Base-by-base conservation (phyloP, 2,113 vertebrate species). In the Montifringilla adamsi region DNA sequence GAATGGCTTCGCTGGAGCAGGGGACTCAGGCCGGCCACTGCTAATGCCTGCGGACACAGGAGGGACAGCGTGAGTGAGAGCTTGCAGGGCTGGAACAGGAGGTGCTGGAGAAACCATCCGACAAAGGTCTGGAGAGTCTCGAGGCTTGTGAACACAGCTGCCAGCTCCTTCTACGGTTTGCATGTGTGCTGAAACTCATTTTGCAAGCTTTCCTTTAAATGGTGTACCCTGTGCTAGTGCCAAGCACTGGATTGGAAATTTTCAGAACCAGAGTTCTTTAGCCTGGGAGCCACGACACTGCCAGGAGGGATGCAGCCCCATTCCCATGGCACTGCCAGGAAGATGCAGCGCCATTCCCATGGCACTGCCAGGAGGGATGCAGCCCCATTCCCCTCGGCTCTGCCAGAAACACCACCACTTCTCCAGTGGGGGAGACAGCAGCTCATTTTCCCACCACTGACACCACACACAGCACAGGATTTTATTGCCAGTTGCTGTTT, bases 1-100 rank as follows among this genome's bases (percentile, higher is more conserved):
- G 99, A 98, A 98, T 99, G 99, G 98, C 99, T 99, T 98, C 99
- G 98, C 97, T 99, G 98, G 33, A 99, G 98, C 47, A 99, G 98
- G 69, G 99, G 99, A 97, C 98, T 99, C 97, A 99, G 97, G 64
- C 99, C 99, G 9, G 99, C 98, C 87, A 99, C 99, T 6, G 99
- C 99, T 95, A 99, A 50, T 0, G 99, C 99, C 99, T 99, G 96
- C 3, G 47, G 94, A 95, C 44, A 97, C 27, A 96, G 39, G 16
- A 47, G 64, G 27, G 55, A 62, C 46, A 28, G 18, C 7, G 7
- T 0, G 1, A 66, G 70, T 7, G 73, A 73, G 73, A 50, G 30
- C 47, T 27, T 5, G 55, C 52, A 44, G 26, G 19, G n/a, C 8
- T 47, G 46, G 52, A 37, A 47, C 4, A 28, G 67, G 19, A 41